Percentiles rank a stretch among this genome's conserved stretches.
phyloP scores from a whole-genome alignment of 2,113 vertebrate genomes.

The Bettongia penicillata region DNA sequence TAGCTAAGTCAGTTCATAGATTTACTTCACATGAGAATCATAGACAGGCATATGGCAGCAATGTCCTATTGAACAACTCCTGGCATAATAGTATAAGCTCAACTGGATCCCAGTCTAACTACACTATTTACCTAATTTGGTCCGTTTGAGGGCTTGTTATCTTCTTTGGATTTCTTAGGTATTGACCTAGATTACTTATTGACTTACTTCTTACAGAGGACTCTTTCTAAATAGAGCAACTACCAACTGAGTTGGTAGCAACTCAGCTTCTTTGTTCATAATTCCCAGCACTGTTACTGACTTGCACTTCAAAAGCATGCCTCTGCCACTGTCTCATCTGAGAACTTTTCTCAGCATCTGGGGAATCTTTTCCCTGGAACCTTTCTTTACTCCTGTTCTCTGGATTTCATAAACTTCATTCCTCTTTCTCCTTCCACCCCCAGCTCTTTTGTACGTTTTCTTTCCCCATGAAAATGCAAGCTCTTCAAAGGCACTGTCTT shows the following conservation, averaged over 20 bases:
- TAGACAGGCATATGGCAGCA: not conserved
- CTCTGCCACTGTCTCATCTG: not conserved
- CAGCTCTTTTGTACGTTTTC: not conserved
- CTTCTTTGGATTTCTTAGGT: not conserved
- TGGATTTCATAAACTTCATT: not conserved
- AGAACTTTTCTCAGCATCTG: not conserved
- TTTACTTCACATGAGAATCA: not conserved
- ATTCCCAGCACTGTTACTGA: not conserved
- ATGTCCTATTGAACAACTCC: not conserved
- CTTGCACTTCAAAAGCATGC: not conserved
- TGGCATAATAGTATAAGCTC: not conserved
- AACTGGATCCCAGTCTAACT: not conserved
- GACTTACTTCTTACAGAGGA: not conserved
- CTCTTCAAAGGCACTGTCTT: not conserved
- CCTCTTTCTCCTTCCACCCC: not conserved
- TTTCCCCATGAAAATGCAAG: not conserved
- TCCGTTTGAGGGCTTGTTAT: not conserved
- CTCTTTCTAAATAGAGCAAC: not conserved
- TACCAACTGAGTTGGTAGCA: not conserved
- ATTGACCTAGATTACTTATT: not conserved
- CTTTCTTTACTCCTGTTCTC: not conserved
- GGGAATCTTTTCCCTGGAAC: not conserved
- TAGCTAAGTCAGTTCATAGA: not conserved
- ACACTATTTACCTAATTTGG: not conserved
- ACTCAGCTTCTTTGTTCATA: not conserved